Evolutionary conservation across 1,140 invertebrate species (phyloP), one percentile per base, ranked within the genome.

Genomic region (Sogatella furcifera): DNA sequence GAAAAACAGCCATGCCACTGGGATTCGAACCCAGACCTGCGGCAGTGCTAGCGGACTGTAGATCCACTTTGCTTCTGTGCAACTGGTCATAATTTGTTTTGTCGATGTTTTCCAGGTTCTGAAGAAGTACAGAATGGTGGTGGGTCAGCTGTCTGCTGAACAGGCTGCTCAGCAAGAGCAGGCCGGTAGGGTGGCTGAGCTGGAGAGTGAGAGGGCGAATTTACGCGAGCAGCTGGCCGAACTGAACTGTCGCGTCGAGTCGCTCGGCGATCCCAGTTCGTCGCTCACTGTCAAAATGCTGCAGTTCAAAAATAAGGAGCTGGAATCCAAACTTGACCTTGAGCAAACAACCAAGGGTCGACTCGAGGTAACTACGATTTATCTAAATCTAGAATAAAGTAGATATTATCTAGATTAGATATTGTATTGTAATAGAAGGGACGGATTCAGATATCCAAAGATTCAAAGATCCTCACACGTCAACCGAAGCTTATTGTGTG

Each of bases 101-200:
- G 21, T 49, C 17, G 24, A 2, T 28, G 24, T 28, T 49, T 2
- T n/a, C 8, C 71, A 86, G 81, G 78, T 93, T 5, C 78, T 96
- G 77, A 94, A 93, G 74, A 96, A 96, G 71, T 96, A 95, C 76
- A 89, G 93, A 62, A 81, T 87, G 5, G 81, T 86, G 14, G 91
- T 96, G 0, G 84, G 88, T 67, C 89, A 95, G 68, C 78, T 95
- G 49, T 89, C 89, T 21, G 78, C 85, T 1, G 91, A 95, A 69
- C 91, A 95, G 68, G 81, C 80, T 57, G 85, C 83, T 60, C 74
- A 93, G 14, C 83, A 88, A 46, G 90, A 95, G 68, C 86, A 90
- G 49, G 83, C 85, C 38, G 83, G 84, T 9, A 83, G 89, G 63
- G 87, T 95, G 2, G 84, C 86, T 41, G 83, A 89, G 61, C 76